These are phyloP conservation scores for Strix aluco DNA, from an alignment of 2,113 vertebrate genomes.

Conservation along the genomic window DNA sequence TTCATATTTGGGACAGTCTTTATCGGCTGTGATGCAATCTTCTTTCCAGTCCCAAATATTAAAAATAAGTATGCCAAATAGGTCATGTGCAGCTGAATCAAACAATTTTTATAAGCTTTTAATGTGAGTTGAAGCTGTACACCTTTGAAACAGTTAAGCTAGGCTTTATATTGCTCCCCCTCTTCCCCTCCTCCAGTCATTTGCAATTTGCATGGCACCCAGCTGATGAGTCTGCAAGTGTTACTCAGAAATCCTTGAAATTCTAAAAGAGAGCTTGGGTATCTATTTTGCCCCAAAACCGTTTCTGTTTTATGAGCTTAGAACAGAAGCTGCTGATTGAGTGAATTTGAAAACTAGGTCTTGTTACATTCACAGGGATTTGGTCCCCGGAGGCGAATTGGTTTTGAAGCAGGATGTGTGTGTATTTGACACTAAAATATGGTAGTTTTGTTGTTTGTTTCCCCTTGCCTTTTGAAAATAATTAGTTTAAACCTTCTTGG, in stretches of 20 bases:
- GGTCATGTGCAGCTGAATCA: not conserved
- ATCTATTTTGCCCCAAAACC: not conserved
- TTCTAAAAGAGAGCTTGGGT: not conserved
- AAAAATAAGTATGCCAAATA: not conserved
- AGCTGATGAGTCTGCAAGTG: not conserved
- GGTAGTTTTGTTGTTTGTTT: not conserved
- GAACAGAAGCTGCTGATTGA: conserved; percentile 14
- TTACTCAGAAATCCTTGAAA: not conserved
- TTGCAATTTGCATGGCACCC: not conserved
- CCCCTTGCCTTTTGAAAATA: not conserved
- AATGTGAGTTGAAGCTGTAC: not conserved
- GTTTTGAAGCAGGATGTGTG: not conserved
- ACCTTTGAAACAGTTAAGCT: not conserved
- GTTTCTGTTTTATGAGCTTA: not conserved
- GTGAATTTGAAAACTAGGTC: conserved; percentile 19
- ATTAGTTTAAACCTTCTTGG: not conserved
- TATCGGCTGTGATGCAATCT: not conserved
- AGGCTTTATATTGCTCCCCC: not conserved
- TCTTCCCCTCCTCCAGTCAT: not conserved
- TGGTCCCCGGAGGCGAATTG: not conserved
- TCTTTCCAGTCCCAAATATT: not conserved
- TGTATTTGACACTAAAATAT: not conserved
- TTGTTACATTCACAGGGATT: not conserved
- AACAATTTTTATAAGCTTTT: not conserved
- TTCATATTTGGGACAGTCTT: not conserved